phyloP scores from a whole-genome alignment of 2,113 vertebrate species.

The Gambusia affinis region DNA sequence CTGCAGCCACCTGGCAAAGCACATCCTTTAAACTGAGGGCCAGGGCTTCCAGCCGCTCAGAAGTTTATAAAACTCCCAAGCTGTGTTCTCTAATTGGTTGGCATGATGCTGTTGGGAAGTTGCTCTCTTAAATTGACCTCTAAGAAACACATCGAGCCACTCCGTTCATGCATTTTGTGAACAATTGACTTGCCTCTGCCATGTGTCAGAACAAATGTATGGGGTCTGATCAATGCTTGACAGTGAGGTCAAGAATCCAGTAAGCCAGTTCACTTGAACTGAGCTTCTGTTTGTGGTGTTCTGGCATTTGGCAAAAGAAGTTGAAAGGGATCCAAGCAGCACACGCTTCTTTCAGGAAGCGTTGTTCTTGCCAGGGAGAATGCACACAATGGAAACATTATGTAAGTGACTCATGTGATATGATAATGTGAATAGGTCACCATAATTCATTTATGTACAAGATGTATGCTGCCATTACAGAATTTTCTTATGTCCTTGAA shows the following conservation, averaged over 20 bases:
- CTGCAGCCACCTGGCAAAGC: conserved; percentile 65
- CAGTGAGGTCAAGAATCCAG: conserved; percentile 70
- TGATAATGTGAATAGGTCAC: conserved; percentile 12
- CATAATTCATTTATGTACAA: conserved; percentile 17
- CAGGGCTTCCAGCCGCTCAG: conserved; percentile 26
- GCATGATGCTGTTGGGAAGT: conserved; percentile 35
- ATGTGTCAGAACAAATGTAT: conserved; percentile 30
- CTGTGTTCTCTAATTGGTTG: conserved; percentile 39
- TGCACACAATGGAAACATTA: conserved; percentile 50
- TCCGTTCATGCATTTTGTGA: conserved; percentile 47
- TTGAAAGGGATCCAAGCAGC: conserved; percentile 45
- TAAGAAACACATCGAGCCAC: conserved; percentile 36
- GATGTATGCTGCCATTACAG: background rate
- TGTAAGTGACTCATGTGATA: conserved; percentile 4
- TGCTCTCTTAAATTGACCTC: conserved; percentile 52
- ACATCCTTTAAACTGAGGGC: conserved; percentile 27
- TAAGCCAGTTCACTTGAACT: conserved; percentile 49
- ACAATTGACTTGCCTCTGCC: conserved; percentile 48
- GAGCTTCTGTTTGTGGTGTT: conserved; percentile 57
- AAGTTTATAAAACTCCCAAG: conserved; percentile 44
- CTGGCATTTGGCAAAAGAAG: conserved; percentile 35
- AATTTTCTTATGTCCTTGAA: background rate
- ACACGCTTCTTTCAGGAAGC: conserved; percentile 39
- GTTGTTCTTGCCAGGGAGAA: conserved; percentile 51
- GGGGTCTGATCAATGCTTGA: conserved; percentile 54